phyloP scores from a whole-genome alignment of 2,797 vertebrate genomes.

The Simalia tracyae region DNA sequence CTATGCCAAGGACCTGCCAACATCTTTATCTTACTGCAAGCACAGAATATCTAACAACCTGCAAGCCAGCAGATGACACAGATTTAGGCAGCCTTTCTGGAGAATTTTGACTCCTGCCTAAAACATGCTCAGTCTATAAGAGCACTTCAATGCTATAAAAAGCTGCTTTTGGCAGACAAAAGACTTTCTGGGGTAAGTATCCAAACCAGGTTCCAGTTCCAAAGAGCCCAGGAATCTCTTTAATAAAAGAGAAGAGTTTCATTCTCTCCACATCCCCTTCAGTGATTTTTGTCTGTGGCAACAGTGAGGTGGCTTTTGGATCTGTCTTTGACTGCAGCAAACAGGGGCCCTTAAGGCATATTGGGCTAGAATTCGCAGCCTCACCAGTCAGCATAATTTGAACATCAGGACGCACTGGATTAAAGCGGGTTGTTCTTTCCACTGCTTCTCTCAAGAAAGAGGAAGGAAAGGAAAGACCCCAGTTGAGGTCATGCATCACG shows the following conservation, averaged over 20 bases:
- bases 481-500: not conserved
- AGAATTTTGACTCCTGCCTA: not conserved
- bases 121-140: constrained; percentile 18
- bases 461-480: constrained; percentile 25
- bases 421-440: not conserved
- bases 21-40: not conserved
- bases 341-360: not conserved
- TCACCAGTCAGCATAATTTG: not conserved
- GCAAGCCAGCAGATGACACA: not conserved
- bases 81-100: constrained; percentile 2
- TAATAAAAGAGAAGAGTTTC: not conserved
- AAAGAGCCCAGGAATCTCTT: fast-evolving
- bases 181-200: not conserved
- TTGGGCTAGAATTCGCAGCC: not conserved
- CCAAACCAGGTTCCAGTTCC: constrained; percentile 1
- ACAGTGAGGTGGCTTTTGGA: not conserved
- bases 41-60: not conserved
- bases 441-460: constrained; percentile 13
- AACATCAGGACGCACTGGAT: not conserved
- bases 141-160: not conserved
- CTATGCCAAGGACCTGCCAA: not conserved
- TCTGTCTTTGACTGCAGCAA: not conserved
- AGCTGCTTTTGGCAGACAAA: not conserved
- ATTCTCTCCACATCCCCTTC: not conserved
- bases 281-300: not conserved